A percentile compares a stretch with the other conserved stretches of the same genome.
Conservation (phyloP, 2,113 vertebrate genomes). For the Ceyx melanurus region DNA sequence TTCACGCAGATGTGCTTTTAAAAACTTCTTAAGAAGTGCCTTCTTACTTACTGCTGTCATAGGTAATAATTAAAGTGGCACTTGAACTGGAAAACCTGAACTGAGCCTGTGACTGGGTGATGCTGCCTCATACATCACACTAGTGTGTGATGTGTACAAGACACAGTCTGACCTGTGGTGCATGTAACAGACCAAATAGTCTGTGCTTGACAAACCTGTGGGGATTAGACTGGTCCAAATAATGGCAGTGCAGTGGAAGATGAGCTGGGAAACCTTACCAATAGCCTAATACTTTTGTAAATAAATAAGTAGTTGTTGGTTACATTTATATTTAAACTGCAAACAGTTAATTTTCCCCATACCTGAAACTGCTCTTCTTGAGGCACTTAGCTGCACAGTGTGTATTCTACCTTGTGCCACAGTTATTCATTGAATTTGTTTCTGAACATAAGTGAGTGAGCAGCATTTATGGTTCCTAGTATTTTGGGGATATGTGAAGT, state of each 20-base stretch:
- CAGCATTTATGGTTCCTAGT: background rate
- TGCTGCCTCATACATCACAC: background rate
- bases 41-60: slow-evolving; percentile 1
- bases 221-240: background rate
- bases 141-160: background rate
- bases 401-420: background rate
- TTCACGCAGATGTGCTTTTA: background rate
- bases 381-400: fast-evolving
- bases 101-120: background rate
- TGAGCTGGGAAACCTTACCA: background rate
- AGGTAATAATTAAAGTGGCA: background rate
- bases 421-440: background rate
- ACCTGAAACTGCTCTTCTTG: background rate
- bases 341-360: background rate
- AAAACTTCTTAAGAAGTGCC: slow-evolving; percentile 25
- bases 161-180: fast-evolving
- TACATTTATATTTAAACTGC: background rate
- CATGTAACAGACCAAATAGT: background rate
- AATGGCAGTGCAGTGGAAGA: background rate
- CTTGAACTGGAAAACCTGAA: background rate
- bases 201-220: background rate
- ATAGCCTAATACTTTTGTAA: background rate
- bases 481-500: background rate
- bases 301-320: background rate
- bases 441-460: fast-evolving